Percentiles rank a stretch among this genome's conserved stretches.
Evolutionary conservation across 1,140 invertebrate genomes (phyloP).

Genomic region (Adoxophyes honmai): DNA sequence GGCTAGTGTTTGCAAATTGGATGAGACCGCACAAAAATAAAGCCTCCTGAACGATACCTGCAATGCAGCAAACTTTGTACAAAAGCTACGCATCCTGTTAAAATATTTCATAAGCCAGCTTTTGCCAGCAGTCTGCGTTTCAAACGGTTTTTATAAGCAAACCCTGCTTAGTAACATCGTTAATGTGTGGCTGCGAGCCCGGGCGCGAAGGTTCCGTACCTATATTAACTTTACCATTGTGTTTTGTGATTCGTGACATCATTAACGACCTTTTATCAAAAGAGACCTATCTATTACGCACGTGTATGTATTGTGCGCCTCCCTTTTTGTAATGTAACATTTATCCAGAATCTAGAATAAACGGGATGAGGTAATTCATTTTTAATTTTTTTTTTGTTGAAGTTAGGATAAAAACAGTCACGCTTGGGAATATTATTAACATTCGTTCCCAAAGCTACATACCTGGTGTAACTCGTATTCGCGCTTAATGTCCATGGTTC

Average conservation of each 20-base stretch:
- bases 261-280: neutral
- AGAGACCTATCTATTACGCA: too few relatives aligned
- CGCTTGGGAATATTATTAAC: too few relatives aligned
- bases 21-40: constrained; percentile 48
- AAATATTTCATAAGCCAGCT: constrained; percentile 15
- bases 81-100: constrained; percentile 11
- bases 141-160: constrained; percentile 8
- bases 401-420: too few relatives aligned
- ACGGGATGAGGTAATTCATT: too few relatives aligned
- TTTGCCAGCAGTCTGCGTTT: neutral
- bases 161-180: neutral
- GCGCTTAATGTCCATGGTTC: too few relatives aligned
- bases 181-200: neutral
- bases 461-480: too few relatives aligned
- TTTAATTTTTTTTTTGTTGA: too few relatives aligned
- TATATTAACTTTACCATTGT: neutral
- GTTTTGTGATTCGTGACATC: neutral
- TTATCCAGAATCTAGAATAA: too few relatives aligned
- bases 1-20: constrained; percentile 54
- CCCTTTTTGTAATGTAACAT: too few relatives aligned
- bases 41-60: constrained; percentile 24
- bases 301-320: too few relatives aligned
- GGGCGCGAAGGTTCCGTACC: neutral
- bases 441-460: too few relatives aligned
- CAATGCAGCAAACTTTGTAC: constrained; percentile 39